A percentile compares a stretch with the other conserved stretches of the same genome.
These are phyloP conservation scores for Enoplosus armatus DNA, from an alignment of 2,797 vertebrate genomes.

Conservation along the genomic window DNA sequence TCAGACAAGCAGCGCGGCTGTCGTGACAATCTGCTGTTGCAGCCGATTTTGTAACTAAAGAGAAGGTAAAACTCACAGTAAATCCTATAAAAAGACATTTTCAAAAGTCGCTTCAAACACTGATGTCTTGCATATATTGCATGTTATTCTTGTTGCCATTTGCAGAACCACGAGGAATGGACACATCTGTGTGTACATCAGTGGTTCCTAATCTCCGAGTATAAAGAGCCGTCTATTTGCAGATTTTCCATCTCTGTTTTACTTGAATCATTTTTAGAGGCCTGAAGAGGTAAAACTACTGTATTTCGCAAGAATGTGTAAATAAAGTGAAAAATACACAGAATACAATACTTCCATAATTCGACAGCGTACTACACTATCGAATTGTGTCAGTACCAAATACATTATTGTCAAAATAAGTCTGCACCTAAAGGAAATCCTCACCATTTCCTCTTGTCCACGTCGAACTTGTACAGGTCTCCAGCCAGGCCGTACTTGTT, in stretches of 20 bases:
- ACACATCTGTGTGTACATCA: neutral
- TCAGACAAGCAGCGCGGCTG: neutral
- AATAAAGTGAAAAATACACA: neutral
- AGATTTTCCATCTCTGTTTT: too few relatives aligned
- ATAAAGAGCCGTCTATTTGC: too few relatives aligned
- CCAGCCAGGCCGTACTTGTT: conserved; percentile 97
- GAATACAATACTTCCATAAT: neutral
- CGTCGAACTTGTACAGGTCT: conserved; percentile 93
- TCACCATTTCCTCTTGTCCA: conserved; percentile 92
- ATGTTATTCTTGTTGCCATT: neutral
- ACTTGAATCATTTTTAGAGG: neutral
- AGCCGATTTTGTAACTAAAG: neutral
- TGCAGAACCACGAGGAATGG: neutral
- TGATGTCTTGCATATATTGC: neutral
- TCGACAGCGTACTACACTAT: neutral
- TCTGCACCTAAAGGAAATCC: conserved; percentile 32
- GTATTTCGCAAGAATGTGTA: neutral
- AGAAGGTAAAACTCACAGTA: neutral
- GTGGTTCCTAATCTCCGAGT: too few relatives aligned
- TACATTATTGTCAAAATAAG: neutral
- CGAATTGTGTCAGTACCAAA: neutral
- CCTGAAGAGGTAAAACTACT: neutral
- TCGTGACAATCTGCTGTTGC: neutral
- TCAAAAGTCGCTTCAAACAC: neutral
- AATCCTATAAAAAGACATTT: neutral